Evolutionary conservation across 2,888 invertebrate genomes (phyloP).

Genomic region (Polyommatus iphigenia): DNA sequence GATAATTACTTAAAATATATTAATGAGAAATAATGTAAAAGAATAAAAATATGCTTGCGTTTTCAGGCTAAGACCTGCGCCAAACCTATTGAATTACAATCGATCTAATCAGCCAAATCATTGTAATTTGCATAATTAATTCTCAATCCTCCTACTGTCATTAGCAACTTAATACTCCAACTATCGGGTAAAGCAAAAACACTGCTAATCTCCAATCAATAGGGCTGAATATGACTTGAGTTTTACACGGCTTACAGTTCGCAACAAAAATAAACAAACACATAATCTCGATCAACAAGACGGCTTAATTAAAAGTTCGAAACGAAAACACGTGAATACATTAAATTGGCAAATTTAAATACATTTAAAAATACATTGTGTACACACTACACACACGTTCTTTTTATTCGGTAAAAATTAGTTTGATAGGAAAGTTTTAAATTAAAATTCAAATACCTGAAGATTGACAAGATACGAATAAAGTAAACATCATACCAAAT

Average conservation of each 20-base stretch:
- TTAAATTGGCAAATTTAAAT: conserved; percentile 40
- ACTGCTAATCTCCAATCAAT: neutral
- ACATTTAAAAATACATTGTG: conserved; percentile 8
- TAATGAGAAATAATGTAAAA: too few species aligned
- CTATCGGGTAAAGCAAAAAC: neutral
- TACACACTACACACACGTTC: neutral
- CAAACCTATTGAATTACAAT: neutral
- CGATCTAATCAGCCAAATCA: neutral
- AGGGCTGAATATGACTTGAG: neutral
- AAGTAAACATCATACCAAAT: too few species aligned
- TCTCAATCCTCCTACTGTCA: conserved; percentile 29
- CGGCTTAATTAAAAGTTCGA: conserved; percentile 64
- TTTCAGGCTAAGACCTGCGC: neutral
- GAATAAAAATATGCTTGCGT: neutral
- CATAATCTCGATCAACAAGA: conserved; percentile 61
- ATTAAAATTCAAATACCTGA: too few species aligned
- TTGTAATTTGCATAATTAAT: conserved; percentile 19
- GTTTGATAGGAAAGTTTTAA: neutral
- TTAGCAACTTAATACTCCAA: conserved; percentile 25
- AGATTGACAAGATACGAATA: too few species aligned
- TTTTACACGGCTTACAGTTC: conserved; percentile 43
- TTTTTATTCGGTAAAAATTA: neutral
- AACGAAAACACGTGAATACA: conserved; percentile 52
- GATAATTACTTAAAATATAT: too few species aligned
- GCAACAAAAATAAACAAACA: conserved; percentile 53